Base-by-base conservation (phyloP, 2,113 vertebrate genomes). In the Hemichromis elongatus region DNA sequence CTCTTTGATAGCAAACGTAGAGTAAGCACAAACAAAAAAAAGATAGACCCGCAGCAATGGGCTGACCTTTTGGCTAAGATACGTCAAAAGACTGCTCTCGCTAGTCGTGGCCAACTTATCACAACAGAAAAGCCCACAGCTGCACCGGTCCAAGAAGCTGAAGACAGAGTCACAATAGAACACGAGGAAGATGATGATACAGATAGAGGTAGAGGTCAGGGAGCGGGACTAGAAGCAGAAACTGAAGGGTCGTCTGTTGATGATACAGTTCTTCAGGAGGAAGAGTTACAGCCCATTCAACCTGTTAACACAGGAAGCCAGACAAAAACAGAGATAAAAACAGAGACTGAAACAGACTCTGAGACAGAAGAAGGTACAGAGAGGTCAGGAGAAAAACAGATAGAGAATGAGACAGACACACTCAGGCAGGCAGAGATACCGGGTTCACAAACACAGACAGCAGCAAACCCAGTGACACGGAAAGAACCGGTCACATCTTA, bases 21-120 rank as follows among this genome's bases (percentile, higher is more conserved):
- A 90, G 79, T 97, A 14, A 94, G 96, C 53, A 68, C 96, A 88
- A 96, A 96, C 26, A 97, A 93, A 90, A 97, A 97, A 68, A 97
- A 96, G 82, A 97, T 99, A 85, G 97, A 97, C 85, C 98, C 98
- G 0, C 92, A 97, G 79, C 97, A 95, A n/a, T 99, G 98, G 98
- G 98, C 98, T 2, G 95, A 97, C 35, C 96, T 99, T 91, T 93
- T 99, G 82, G 97, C 97, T 86, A 97, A 98, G 54, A 98, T 99
- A 7, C 97, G 97, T 19, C 96, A 97, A 35, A 98, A 94, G 90
- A 97, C 95, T 18, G 16, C 89, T 84, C 73, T 85, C 0, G 95
- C 83, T 9, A 94, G 88, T 79, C 66, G 68, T n/a, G 89, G 84
- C 14, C 92, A 95, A 10, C 8, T 78, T 50, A n/a, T 77, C 21